Evolutionary conservation across 2,797 vertebrate species (phyloP), one percentile per base, ranked within the genome.

Genomic region (Kryptolebias ocellatus): DNA sequence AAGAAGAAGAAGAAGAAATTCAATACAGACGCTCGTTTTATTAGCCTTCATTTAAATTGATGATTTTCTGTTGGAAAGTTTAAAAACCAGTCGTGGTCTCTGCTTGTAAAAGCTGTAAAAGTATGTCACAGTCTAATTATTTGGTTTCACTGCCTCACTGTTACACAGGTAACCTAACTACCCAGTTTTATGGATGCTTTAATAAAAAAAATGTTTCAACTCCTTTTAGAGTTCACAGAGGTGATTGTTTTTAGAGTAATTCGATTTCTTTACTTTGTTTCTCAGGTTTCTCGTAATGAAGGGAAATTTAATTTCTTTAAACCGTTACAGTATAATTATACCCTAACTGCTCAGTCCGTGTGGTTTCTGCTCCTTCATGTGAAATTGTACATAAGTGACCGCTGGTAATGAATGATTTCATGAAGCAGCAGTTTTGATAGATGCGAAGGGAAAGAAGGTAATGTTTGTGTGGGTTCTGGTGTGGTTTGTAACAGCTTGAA

Each of bases 141-240:
- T 20, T 15, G 47, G 17, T 60, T 70, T 70, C 17, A 63, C 47
- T 68, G 59, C 17, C 45, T 39, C 64, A 27, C 64, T 75, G 69
- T 55, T 70, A 54, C 61, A 18, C 44, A 67, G 70, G 64, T 78
- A 72, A 65, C 56, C 46, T 79, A 46, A 52, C 14, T 77, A 50
- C 51, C 51, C 62, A 24, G 45, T 87, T 87, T 85, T 78, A 80
- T 71, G 80, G 82, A 76, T 79, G 71, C 81, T 81, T 90, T 72
- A 71, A 76, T 72, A 73, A 12, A 42, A 39, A 12, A 42, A 81
- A 56, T 78, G 80, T 67, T 85, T 73, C 31, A n/a, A 45, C 65
- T 81, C 70, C 47, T 55, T 74, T 83, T 78, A 63, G 67, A 71
- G 60, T 72, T 64, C 57, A 53, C 49, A 53, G 53, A 79, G 31